Evolutionary conservation across 2,888 invertebrate genomes (phyloP), one percentile per base, ranked within the genome.

Genomic region (Cerastis rubricosa): DNA sequence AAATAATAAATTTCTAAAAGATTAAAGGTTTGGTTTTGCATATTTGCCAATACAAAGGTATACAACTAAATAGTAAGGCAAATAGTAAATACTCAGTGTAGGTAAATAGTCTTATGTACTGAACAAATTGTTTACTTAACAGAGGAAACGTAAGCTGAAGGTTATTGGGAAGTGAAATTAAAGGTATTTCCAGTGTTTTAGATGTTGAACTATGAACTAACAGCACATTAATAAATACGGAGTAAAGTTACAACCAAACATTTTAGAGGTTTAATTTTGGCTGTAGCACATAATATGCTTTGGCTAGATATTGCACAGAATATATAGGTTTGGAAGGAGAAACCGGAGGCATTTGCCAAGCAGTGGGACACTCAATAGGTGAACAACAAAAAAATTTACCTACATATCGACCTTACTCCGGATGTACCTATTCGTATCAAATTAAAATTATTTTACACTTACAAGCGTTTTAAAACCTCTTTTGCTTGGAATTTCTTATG

Each of bases 161-260:
- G 40, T 68, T 25, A 71, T 25, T 49, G 22, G 7, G 25, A 51
- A 17, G 22, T 22, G 51, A 69, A 35, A 1, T 35, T 35, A 68
- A 40, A 43, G 51, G 51, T 43, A 71, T 61, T 72, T 47, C 22
- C 5, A 22, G 12, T 29, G 12, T 61, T 47, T 43, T 43, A 54
- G 17, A 25, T 54, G 29, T 51, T 69, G 51, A 69, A 69, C 22
- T 72, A 43, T 51, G 69, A 72, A 69, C 63, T 43, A 64, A 64
- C 43, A 43, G 22, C 14, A n/a, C 14, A 14, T 29, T 25, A 12
- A n/a, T 54, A 54, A 25, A 14, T 12, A 6, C 6, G 54, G 7
- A 59, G 17, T 59, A 29, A 8, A 29, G 4, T 17, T 1, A 29
- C 29, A 29, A 29, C 59, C 1, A 29, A 59, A 59, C 59, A 59